Base-by-base conservation (phyloP, 1,140 invertebrate genomes). In the Sitophilus oryzae region DNA sequence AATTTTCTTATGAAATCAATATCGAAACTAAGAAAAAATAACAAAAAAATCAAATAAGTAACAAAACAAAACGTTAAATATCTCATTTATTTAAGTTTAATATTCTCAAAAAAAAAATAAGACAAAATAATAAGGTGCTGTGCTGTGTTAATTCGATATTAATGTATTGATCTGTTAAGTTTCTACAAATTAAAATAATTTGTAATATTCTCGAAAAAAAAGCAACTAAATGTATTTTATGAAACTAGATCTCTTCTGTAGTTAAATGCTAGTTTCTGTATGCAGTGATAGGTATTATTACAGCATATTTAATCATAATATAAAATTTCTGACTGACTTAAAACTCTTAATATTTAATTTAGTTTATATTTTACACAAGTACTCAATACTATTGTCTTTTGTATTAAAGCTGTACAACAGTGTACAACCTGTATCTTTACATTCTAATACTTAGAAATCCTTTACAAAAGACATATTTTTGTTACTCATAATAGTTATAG, bases 311-410 rank as follows among this genome's bases (percentile, higher is more conserved):
- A 42, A 21, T 14, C 34, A 14, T 34, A 42, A 51, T 18, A 30
- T 51, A 41, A 42, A 42, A 41, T 23, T 51, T 42, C 37, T 51
- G 49, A 51, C 49, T 51, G 49, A 51, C 49, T 51, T 50, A 50
- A 50, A 40, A 20, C 15, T 14, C 46, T 49, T 49, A 49, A 49
- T 20, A 38, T 49, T 49, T 38, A 49, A 49, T 16, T 49, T 49
- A 38, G 2, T 14, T 10, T 45, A 45, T 49, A 49, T 38, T 19
- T 49, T 49, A 37, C n/a, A 20, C 6, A 16, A 16, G 14, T 43
- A 43, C 16, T 8, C 22, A 43, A 43, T 10, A 43, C 41, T 43
- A 43, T 43, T 43, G 19, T 43, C 22, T 43, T 20, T 43, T 10
- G 10, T 43, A 43, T 10, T 20, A 20, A 19, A 43, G n/a, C n/a